Evolutionary conservation across 2,888 invertebrate genomes (phyloP).

Genomic region (Hemithea aestivaria): DNA sequence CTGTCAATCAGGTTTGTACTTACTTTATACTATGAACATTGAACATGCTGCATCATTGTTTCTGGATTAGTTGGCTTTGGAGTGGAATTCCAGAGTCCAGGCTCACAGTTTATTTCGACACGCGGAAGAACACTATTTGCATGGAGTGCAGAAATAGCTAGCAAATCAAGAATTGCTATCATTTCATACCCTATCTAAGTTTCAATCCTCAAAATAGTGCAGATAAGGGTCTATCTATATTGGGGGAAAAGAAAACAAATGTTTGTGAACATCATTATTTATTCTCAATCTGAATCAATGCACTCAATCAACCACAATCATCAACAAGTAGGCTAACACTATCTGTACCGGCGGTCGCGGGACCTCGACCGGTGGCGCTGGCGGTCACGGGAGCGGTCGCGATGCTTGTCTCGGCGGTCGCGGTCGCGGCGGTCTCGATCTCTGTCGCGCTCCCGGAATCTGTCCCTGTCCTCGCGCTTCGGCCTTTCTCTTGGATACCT

Average conservation of each 20-base stretch:
- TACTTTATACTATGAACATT: no score
- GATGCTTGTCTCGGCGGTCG: constrained; percentile 35
- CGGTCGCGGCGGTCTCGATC: constrained; percentile 38
- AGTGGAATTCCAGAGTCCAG: no score
- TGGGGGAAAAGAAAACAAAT: constrained; percentile 5
- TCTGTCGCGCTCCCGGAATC: constrained; percentile 51
- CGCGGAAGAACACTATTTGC: no score
- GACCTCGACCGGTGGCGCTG: constrained; percentile 57
- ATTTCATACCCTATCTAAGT: no score
- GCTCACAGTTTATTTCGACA: no score
- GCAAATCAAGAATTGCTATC: no score
- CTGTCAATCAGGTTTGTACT: no score
- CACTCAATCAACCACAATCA: constrained; percentile 37
- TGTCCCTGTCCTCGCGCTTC: constrained; percentile 59
- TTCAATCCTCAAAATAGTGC: no score
- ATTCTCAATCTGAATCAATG: constrained; percentile 39
- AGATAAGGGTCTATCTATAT: no score
- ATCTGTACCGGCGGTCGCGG: constrained; percentile 66
- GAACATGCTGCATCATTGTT: no score
- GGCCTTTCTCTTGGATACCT: constrained; percentile 70
- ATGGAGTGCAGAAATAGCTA: no score
- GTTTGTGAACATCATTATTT: constrained; percentile 50
- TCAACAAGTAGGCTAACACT: constrained; percentile 39
- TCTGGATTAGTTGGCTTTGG: no score
- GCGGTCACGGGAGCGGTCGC: constrained; percentile 44